These are phyloP conservation scores for Solenopsis invicta DNA, from an alignment of 1,140 invertebrate species.

Conservation along the genomic window DNA sequence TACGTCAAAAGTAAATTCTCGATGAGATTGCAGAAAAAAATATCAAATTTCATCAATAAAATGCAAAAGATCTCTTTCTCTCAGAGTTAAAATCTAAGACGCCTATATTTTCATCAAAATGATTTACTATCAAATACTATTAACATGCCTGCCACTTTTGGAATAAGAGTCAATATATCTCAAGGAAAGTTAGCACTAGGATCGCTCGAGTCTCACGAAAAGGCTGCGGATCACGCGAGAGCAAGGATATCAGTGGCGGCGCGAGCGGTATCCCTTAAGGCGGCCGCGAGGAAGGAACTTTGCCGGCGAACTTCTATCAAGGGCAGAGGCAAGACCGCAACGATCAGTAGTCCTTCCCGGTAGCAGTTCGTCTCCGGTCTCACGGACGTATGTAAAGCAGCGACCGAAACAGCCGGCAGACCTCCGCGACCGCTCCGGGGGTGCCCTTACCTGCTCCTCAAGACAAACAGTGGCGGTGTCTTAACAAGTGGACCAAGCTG, in stretches of 20 bases:
- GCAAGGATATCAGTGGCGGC: conserved; percentile 64
- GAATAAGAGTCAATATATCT: conserved; percentile 4
- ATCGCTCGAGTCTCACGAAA: conserved; percentile 53
- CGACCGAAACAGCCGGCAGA: conserved; percentile 84
- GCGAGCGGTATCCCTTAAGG: conserved; percentile 69
- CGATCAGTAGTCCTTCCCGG: conserved; percentile 86
- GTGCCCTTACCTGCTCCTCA: conserved; percentile 79
- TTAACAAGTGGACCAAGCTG: conserved; percentile 88
- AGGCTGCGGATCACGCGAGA: conserved; percentile 43
- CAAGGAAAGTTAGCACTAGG: conserved; percentile 17
- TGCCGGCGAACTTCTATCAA: conserved; percentile 76
- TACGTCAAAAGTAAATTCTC: no score
- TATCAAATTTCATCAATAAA: neutral
- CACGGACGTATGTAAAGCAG: conserved; percentile 86
- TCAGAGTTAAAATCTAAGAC: neutral
- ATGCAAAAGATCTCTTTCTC: neutral
- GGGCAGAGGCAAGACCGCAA: conserved; percentile 85
- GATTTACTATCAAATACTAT: neutral
- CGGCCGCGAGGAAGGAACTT: conserved; percentile 74
- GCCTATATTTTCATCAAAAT: conserved; percentile 7
- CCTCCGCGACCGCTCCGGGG: conserved; percentile 82
- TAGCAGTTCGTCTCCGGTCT: conserved; percentile 86
- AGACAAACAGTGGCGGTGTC: conserved; percentile 88
- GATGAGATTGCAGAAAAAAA: neutral
- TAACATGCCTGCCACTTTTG: neutral